Percentiles rank a stretch among this genome's conserved stretches.
Evolutionary conservation across 2,113 vertebrate genomes (phyloP).

Genomic region (Rattus rattus): DNA sequence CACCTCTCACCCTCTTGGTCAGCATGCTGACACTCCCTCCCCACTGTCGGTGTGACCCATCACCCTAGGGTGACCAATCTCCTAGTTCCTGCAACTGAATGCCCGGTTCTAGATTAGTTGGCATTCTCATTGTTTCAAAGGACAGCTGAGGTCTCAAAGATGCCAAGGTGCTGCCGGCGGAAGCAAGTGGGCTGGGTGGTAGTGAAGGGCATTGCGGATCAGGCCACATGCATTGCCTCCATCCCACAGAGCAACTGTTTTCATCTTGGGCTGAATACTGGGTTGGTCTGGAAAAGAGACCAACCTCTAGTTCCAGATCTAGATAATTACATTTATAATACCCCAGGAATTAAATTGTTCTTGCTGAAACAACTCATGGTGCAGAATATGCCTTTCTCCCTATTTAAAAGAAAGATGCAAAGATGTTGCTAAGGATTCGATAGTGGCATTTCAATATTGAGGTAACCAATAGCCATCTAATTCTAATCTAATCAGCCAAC

Average conservation of each 20-base stretch:
- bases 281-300: constrained; percentile 9
- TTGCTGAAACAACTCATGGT: background rate
- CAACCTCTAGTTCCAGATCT: background rate
- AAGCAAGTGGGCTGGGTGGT: background rate
- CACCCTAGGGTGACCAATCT: background rate
- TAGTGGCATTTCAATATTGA: background rate
- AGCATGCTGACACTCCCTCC: background rate
- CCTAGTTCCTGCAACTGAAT: background rate
- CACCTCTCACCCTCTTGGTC: background rate
- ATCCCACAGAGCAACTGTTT: background rate
- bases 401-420: constrained; percentile 9
- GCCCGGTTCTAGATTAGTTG: background rate
- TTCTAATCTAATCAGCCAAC: too few relatives aligned
- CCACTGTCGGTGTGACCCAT: background rate
- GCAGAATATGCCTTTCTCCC: background rate
- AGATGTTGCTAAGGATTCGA: background rate
- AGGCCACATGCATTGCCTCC: background rate
- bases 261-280: background rate
- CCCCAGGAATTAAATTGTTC: background rate
- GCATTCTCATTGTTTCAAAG: background rate
- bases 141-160: background rate
- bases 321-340: background rate
- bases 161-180: background rate
- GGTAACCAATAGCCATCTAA: background rate
- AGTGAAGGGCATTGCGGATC: background rate